Base-by-base conservation (phyloP, 2,113 vertebrate species). In the Cephalophus harveyi region DNA sequence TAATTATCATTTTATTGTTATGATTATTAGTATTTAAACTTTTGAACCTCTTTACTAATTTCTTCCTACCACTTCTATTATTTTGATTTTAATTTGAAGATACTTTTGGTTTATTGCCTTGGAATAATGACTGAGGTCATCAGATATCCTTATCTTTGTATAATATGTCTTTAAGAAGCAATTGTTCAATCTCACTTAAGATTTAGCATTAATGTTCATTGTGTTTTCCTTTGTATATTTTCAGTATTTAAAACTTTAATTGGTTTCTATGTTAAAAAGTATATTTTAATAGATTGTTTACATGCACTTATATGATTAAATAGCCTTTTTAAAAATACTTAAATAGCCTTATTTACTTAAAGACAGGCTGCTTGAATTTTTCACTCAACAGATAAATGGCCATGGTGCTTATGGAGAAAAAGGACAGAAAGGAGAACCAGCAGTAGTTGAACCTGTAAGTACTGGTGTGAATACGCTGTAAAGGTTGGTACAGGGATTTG, bases 391-490 rank as follows among this genome's bases (percentile, higher is more conserved):
- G 99, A 98, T 99, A 84, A 99, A 99, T 91, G 99, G 99, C 54
- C 99, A 98, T 92, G 99, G 99, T 46, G 98, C 96, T 92, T 99
- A 99, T 14, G 99, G 99, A 89, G 99, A 99, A 98, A 99, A 99
- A 97, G 99, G 99, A 92, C 99, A 99, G 94, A 99, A 99, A 93
- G 99, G 99, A 81, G 99, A 99, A 89, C 99, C 99, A 12, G 99
- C 99, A 25, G 99, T 99, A 48, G 99, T 99, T 74, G 99, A 99
- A 98, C 99, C 99, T 62, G 99, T 99, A 98, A 99, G 99, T 99
- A 97, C 28, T 48, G 19, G 67, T 71, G 33, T 85, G 57, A 67
- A 57, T 33, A 59, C n/a, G 14, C 55, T 97, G 86, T 83, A 52
- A 91, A 91, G 43, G 12, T 23, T 52, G 91, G 8, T 55, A 3